A percentile compares a stretch with the other conserved stretches of the same genome.
Conservation (phyloP, 2,797 vertebrate species). For the Enteromius treurensis region DNA sequence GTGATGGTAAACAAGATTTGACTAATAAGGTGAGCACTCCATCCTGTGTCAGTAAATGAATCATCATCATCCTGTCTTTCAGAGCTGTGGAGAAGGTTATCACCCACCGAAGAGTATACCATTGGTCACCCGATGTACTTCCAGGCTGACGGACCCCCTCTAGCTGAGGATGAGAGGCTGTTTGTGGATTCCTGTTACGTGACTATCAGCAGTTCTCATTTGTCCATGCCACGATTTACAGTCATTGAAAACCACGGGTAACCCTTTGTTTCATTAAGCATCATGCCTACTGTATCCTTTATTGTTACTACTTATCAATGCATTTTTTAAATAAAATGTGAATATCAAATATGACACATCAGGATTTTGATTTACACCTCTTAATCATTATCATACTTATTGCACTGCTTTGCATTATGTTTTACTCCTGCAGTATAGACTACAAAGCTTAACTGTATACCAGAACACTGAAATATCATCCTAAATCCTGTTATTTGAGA, state of each 20-base stretch:
- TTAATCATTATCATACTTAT: not conserved
- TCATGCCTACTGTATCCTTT: not conserved
- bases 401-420: not conserved
- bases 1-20: slow-evolving; percentile 68
- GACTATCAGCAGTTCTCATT: slow-evolving; percentile 64
- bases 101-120: slow-evolving; percentile 54
- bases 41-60: not conserved
- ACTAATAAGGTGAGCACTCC: not conserved
- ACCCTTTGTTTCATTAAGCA: slow-evolving; percentile 2
- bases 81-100: slow-evolving; percentile 74
- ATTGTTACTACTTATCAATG: no score
- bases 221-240: slow-evolving; percentile 62
- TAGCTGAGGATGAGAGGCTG: slow-evolving; percentile 61
- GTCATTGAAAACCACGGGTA: slow-evolving; percentile 77
- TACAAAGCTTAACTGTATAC: not conserved
- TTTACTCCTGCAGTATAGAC: not conserved
- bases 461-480: not conserved
- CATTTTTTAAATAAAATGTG: not conserved
- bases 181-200: slow-evolving; percentile 71
- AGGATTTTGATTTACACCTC: not conserved
- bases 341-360: not conserved
- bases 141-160: slow-evolving; percentile 60
- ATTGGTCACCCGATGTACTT: slow-evolving; percentile 76
- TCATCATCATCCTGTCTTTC: slow-evolving; percentile 25
- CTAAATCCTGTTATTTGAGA: not conserved